Percentiles rank a stretch among this genome's conserved stretches.
These are phyloP conservation scores for Pseudomyrmex concolor DNA, from an alignment of 1,140 invertebrate species.

Conservation along the genomic window DNA sequence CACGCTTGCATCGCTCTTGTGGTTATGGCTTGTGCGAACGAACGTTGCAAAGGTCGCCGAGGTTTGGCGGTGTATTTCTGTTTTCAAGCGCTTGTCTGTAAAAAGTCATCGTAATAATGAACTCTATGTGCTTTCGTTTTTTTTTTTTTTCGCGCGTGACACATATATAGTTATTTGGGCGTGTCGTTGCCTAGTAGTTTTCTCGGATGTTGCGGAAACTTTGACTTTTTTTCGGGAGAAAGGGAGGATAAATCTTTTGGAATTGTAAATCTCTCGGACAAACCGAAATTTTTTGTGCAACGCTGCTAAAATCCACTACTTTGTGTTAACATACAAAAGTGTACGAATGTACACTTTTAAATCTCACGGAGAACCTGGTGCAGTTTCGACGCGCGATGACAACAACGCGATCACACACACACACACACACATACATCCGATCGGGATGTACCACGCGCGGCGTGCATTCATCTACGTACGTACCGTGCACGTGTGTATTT, in stretches of 20 bases:
- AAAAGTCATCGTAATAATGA: not conserved
- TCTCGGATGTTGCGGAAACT: slow-evolving; percentile 32
- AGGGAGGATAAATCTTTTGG: not conserved
- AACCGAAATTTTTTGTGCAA: not conserved
- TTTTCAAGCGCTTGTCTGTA: not conserved
- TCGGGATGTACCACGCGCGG: slow-evolving; percentile 45
- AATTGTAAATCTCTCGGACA: not conserved
- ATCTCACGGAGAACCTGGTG: slow-evolving; percentile 55
- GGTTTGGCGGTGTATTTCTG: not conserved
- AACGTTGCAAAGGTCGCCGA: slow-evolving; percentile 1
- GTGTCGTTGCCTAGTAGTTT: not conserved
- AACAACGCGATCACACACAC: slow-evolving; percentile 51
- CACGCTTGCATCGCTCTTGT: slow-evolving; percentile 12
- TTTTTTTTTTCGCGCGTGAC: not conserved
- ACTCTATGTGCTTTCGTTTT: not conserved
- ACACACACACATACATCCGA: slow-evolving; percentile 24
- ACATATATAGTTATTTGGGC: not conserved
- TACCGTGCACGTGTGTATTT: not conserved
- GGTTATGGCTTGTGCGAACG: not conserved
- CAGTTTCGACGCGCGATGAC: slow-evolving; percentile 60
- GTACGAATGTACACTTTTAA: not conserved
- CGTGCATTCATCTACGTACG: slow-evolving; percentile 69
- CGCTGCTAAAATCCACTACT: not conserved
- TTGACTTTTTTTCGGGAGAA: not conserved
- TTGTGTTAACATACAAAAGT: too few relatives aligned